phyloP scores from a whole-genome alignment of 1,140 invertebrate species.

The Coboldia fuscipes region DNA sequence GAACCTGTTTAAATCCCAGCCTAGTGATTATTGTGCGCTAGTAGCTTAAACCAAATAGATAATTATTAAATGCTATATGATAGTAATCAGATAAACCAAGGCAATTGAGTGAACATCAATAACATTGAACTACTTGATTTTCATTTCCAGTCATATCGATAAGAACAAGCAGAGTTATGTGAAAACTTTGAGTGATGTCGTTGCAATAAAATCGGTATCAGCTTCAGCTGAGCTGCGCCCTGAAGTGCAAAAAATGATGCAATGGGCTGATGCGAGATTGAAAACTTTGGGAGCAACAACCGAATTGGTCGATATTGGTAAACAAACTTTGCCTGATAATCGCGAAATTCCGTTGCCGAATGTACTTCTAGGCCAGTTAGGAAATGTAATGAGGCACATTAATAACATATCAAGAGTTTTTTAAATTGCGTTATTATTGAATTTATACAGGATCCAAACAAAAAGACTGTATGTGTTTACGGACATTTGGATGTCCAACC shows the following conservation, averaged over 20 bases:
- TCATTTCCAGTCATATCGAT: constrained; percentile 44
- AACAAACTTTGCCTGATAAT: constrained; percentile 51
- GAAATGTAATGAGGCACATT: constrained; percentile 26
- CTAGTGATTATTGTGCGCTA: too few species aligned
- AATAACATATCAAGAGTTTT: background rate
- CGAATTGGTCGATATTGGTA: constrained; percentile 63
- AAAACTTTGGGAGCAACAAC: constrained; percentile 51
- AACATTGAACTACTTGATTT: too few species aligned
- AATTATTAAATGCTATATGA: too few species aligned
- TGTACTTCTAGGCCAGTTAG: constrained; percentile 65
- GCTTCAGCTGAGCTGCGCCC: constrained; percentile 31
- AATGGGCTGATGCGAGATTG: constrained; percentile 56
- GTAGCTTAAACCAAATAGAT: too few species aligned
- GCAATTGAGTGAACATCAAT: too few species aligned
- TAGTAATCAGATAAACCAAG: too few species aligned
- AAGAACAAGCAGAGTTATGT: constrained; percentile 58
- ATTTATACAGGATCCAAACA: constrained; percentile 39
- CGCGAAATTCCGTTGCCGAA: constrained; percentile 60
- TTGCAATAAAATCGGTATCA: constrained; percentile 92
- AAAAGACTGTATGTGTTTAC: constrained; percentile 86
- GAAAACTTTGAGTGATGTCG: constrained; percentile 57
- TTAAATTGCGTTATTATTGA: background rate
- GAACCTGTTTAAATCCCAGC: too few species aligned
- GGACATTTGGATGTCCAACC: constrained; percentile 98
- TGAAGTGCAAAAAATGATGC: constrained; percentile 32